A percentile compares a stretch with the other conserved stretches of the same genome.
phyloP scores from a whole-genome alignment of 2,113 vertebrate species.

The Microcebus lehilahytsara region DNA sequence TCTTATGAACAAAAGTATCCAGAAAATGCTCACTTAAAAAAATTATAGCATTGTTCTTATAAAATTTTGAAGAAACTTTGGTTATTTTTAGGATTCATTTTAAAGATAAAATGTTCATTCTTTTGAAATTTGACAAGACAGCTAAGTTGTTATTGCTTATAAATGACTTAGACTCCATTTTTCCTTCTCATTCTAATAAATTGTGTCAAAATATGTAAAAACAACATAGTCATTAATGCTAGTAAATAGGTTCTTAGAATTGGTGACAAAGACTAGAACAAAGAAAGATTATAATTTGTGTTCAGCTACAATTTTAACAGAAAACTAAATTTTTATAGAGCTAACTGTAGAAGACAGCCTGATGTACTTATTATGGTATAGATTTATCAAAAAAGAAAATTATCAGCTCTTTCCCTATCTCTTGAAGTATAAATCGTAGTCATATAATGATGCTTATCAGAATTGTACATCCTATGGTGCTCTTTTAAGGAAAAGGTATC shows the following conservation, averaged over 20 bases:
- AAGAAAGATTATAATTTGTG: conserved; percentile 59
- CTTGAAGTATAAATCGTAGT: conserved; percentile 60
- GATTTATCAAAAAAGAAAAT: conserved; percentile 39
- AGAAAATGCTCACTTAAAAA: neutral
- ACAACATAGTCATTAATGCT: neutral
- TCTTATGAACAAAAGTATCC: neutral
- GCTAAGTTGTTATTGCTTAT: neutral
- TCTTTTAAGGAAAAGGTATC: conserved; percentile 24
- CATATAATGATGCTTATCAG: conserved; percentile 42
- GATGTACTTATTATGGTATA: conserved; percentile 1
- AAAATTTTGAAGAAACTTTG: neutral
- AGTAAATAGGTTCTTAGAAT: conserved; percentile 16
- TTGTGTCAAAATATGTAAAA: conserved; percentile 52
- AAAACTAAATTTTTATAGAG: conserved; percentile 38
- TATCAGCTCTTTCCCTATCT: neutral
- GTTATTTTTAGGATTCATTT: neutral
- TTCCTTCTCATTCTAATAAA: conserved; percentile 31
- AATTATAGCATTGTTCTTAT: neutral
- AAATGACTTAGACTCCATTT: neutral
- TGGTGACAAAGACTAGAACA: conserved; percentile 46
- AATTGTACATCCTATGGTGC: neutral
- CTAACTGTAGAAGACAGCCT: conserved; percentile 50
- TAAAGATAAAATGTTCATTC: conserved; percentile 6
- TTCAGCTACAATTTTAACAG: conserved; percentile 53
- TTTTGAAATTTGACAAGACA: neutral